Evolutionary conservation across 2,797 vertebrate species (phyloP).

Genomic region (Ctenopoma kingsleyae): DNA sequence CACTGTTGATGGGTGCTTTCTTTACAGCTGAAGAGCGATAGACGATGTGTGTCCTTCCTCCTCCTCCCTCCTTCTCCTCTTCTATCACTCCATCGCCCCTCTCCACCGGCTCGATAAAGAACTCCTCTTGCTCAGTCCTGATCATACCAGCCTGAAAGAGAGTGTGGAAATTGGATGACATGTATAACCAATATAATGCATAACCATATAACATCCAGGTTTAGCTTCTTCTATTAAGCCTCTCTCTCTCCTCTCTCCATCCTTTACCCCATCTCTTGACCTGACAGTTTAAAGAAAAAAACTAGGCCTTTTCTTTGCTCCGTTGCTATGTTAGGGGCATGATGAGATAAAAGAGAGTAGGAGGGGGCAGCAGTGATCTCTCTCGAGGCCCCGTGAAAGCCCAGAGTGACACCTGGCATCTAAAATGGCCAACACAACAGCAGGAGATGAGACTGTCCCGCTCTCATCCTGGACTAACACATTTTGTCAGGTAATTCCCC

Average conservation of each 20-base stretch:
- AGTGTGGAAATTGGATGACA: slow-evolving; percentile 35
- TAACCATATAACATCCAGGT: background rate
- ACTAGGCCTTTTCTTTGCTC: slow-evolving; percentile 5
- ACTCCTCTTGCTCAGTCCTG: slow-evolving; percentile 94
- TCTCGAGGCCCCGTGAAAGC: slow-evolving; percentile 29
- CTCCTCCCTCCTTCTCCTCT: slow-evolving; percentile 82
- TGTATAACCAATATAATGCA: no score
- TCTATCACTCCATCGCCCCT: slow-evolving; percentile 83
- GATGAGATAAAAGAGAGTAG: slow-evolving; percentile 20
- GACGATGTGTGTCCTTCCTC: slow-evolving; percentile 92
- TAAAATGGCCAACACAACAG: slow-evolving; percentile 59
- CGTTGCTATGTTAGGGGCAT: slow-evolving; percentile 13
- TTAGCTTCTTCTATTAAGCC: slow-evolving; percentile 6
- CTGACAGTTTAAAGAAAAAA: slow-evolving; percentile 34
- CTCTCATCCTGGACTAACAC: slow-evolving; percentile 66
- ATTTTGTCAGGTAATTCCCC: slow-evolving; percentile 81
- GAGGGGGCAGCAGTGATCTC: slow-evolving; percentile 37
- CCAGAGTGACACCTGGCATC: slow-evolving; percentile 70
- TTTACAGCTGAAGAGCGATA: slow-evolving; percentile 91
- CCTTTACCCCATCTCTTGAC: slow-evolving; percentile 6
- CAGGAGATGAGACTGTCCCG: slow-evolving; percentile 74
- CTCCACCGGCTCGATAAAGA: slow-evolving; percentile 96
- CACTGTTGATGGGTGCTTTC: slow-evolving; percentile 72
- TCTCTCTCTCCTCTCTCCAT: slow-evolving; percentile 5
- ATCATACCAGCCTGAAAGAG: slow-evolving; percentile 95